A percentile compares a stretch with the other conserved stretches of the same genome.
Evolutionary conservation across 1,140 invertebrate species (phyloP).

Genomic region (Amphibalanus amphitrite): DNA sequence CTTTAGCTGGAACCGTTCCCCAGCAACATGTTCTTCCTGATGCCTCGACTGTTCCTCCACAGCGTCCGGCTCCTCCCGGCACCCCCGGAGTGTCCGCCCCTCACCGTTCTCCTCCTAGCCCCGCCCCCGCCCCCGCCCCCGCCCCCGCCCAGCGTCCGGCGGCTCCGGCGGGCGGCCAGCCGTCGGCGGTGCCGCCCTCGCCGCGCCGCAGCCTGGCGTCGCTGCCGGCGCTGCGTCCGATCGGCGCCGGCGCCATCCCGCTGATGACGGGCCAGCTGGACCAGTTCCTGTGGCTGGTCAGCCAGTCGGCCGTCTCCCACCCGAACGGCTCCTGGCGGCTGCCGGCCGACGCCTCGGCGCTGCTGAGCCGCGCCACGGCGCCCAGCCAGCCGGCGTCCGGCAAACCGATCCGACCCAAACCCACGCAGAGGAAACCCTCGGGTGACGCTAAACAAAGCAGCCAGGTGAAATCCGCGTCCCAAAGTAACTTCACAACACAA

Average conservation of each 20-base stretch:
- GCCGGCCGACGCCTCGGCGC: background rate
- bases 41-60: too few relatives aligned
- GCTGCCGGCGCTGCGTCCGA: background rate
- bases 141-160: background rate
- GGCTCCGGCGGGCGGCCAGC: too few relatives aligned
- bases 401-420: background rate
- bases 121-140: background rate
- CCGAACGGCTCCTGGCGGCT: conserved; percentile 2
- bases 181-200: background rate
- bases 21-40: too few relatives aligned
- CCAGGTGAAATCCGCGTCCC: too few relatives aligned
- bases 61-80: too few relatives aligned
- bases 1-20: too few relatives aligned
- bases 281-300: conserved; percentile 1
- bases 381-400: background rate
- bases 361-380: background rate
- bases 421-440: background rate
- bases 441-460: too few relatives aligned
- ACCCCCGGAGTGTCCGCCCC: too few relatives aligned
- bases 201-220: background rate
- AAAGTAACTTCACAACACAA: too few relatives aligned
- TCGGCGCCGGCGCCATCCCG: background rate
- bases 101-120: too few relatives aligned
- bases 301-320: background rate
- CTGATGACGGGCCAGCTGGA: background rate